Conservation (phyloP, 2,888 invertebrate species). For the Diadegma fenestrale region DNA sequence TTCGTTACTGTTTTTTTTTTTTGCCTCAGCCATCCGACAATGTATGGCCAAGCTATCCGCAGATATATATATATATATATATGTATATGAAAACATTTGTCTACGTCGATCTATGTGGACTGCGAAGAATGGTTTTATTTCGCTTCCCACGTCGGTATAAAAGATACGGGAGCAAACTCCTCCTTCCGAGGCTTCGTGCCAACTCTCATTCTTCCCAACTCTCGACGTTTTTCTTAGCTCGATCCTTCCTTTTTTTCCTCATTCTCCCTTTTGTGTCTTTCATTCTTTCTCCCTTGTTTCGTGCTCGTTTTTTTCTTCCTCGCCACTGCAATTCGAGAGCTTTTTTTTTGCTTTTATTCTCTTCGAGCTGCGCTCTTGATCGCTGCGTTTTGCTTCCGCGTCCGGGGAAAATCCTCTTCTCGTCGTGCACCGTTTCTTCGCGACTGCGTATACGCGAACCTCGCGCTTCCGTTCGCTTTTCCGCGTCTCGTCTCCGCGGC, state of each 20-base stretch:
- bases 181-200: conserved; percentile 62
- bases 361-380: not conserved
- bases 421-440: conserved; percentile 57
- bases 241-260: not conserved
- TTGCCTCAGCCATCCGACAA: not conserved
- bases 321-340: conserved; percentile 54
- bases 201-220: conserved; percentile 54
- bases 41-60: not conserved
- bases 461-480: not conserved
- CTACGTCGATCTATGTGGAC: conserved; percentile 37
- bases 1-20: conserved; percentile 1
- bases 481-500: not conserved
- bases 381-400: conserved; percentile 61
- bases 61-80: not conserved
- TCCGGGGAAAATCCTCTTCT: conserved; percentile 72
- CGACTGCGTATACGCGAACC: conserved; percentile 1
- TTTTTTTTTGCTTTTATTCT: conserved; percentile 33
- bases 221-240: not conserved
- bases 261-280: not conserved
- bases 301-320: conserved; percentile 12
- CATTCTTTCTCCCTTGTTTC: not conserved
- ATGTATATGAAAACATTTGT: conserved; percentile 29
- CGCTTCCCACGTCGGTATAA: conserved; percentile 64
- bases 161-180: conserved; percentile 49
- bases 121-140: conserved; percentile 63